Evolutionary conservation across 2,888 invertebrate genomes (phyloP).

Genomic region (Disparrhopalites patrizii): DNA sequence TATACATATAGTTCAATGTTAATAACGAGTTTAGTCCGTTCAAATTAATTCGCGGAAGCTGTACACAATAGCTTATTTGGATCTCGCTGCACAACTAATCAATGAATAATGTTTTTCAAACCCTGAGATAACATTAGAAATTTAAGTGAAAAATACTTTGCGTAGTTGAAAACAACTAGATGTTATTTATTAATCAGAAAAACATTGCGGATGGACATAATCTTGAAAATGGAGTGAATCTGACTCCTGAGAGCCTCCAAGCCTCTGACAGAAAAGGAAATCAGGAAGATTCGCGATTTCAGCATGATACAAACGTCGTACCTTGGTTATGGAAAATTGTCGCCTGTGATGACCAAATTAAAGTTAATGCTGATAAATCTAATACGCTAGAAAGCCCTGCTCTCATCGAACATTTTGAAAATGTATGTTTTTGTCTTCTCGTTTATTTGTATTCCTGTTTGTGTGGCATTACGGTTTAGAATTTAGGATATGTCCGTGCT

Average conservation of each 20-base stretch:
- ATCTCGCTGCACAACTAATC: no score
- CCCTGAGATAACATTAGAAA: no score
- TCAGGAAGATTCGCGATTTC: constrained; percentile 1
- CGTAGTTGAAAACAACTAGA: no score
- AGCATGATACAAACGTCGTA: constrained; percentile 11
- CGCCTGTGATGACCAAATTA: constrained; percentile 10
- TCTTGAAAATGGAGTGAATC: background rate
- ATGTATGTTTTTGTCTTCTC: constrained; percentile 10
- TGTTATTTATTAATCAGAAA: constrained; percentile 15
- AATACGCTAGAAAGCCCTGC: constrained; percentile 12
- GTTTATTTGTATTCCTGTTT: background rate
- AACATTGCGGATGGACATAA: background rate
- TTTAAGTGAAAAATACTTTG: no score
- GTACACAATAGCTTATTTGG: no score
- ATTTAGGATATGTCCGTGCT: no score
- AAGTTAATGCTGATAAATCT: constrained; percentile 3
- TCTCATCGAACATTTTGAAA: constrained; percentile 6
- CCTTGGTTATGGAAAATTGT: constrained; percentile 23
- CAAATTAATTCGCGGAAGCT: no score
- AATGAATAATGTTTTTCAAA: no score
- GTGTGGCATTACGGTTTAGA: no score
- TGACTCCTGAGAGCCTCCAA: background rate
- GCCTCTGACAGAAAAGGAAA: background rate
- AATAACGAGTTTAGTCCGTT: no score
- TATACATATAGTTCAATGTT: no score